phyloP scores from a whole-genome alignment of 1,140 invertebrate species.

The Drosophila repleta region DNA sequence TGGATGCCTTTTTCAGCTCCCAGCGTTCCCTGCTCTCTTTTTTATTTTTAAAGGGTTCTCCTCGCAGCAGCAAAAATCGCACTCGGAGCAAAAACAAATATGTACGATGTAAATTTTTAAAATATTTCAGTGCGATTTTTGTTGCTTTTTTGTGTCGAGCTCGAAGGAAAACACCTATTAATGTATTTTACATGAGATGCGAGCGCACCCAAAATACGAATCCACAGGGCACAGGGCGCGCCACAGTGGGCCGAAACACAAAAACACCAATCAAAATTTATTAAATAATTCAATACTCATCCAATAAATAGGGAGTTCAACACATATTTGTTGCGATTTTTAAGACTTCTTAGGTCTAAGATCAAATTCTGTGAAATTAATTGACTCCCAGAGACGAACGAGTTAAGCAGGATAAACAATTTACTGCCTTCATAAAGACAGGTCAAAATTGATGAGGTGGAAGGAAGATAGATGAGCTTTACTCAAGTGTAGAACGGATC shows the following conservation, averaged over 20 bases:
- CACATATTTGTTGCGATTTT: no score
- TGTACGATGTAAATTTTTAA: slow-evolving; percentile 23
- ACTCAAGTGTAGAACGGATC: no score
- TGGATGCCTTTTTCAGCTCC: slow-evolving; percentile 10
- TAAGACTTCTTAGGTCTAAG: no score
- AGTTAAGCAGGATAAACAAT: no score
- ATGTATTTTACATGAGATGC: slow-evolving; percentile 11
- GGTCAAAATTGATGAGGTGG: no score
- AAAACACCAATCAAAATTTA: no score
- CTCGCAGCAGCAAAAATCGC: not conserved
- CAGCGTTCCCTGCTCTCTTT: not conserved
- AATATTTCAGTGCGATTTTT: slow-evolving; percentile 19
- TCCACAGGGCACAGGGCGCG: not conserved
- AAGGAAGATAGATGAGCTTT: no score
- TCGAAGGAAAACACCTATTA: slow-evolving; percentile 5
- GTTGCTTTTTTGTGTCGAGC: not conserved
- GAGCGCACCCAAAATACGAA: slow-evolving; percentile 5
- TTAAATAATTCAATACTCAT: no score
- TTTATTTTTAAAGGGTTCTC: not conserved
- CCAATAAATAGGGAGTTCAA: no score
- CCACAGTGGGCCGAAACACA: not conserved
- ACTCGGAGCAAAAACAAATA: slow-evolving; percentile 2
- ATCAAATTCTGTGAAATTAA: no score
- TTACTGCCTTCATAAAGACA: no score
- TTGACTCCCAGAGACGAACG: no score